Conservation (phyloP, 2,888 invertebrate species). For the Diloba caeruleocephala region DNA sequence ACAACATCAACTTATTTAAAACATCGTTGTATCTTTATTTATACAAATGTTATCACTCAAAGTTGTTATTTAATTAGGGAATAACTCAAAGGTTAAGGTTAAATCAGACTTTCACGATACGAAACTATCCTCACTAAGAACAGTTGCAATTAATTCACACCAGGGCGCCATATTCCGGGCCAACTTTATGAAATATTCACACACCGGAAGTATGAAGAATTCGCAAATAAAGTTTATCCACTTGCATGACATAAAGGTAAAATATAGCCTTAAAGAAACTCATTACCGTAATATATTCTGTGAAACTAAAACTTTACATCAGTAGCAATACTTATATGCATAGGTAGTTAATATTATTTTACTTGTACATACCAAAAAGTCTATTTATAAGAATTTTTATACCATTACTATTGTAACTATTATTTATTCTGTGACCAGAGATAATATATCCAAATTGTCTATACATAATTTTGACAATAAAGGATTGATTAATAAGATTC, state of each 20-base stretch:
- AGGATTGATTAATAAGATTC: no score
- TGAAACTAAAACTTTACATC: no score
- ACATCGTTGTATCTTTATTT: conserved; percentile 2
- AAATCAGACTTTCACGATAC: conserved; percentile 1
- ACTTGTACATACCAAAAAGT: no score
- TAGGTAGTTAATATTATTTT: no score
- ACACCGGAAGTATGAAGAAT: conserved; percentile 44
- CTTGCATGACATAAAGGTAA: conserved; percentile 20
- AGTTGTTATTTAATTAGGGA: conserved; percentile 2
- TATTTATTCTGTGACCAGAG: no score
- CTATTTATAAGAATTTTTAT: no score
- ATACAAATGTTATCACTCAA: neutral
- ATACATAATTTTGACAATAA: no score
- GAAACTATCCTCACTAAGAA: conserved; percentile 28
- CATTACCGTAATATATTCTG: no score
- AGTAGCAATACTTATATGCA: no score
- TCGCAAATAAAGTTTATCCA: conserved; percentile 47
- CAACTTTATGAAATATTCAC: conserved; percentile 60
- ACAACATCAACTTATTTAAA: conserved; percentile 27
- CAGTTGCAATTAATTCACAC: conserved; percentile 40
- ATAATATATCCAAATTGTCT: no score
- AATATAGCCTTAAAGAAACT: no score
- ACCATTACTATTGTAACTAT: no score
- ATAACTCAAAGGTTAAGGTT: neutral
- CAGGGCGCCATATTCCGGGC: conserved; percentile 21